Evolutionary conservation across 2,113 vertebrate species (phyloP), one percentile per base, ranked within the genome.

Genomic region (Leptocoma aspasia): DNA sequence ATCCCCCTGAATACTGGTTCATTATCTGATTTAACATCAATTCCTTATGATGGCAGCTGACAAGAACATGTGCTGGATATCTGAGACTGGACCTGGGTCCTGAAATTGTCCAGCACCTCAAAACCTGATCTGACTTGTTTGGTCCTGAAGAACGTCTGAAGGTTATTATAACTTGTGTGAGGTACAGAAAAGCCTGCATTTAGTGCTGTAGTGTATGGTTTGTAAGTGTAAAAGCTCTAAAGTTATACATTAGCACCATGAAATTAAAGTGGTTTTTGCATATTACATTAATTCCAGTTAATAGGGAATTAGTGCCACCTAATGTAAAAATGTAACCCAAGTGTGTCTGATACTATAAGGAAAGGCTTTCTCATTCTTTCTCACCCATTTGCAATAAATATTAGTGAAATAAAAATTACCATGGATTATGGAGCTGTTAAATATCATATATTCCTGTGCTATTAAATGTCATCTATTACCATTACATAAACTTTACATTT

Each of bases 251-350:
- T 79, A 86, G 15, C 42, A 70, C 52, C 21, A 24, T 47, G 82
- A 85, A 95, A 86, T 35, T 35, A 39, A 75, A 83, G 42, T 72
- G 66, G 66, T 21, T 73, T 80, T 85, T 86, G 66, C 42, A 73
- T 52, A 90, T 94, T 80, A 59, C 35, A 72, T 93, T 95, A 95
- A 82, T 91, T 63, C 28, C 87, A 73, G 90, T 88, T 95, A 97
- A 95, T 94, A 94, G 85, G 75, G 94, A 95, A 96, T 97, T 96
- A 96, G 96, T 96, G 96, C 96, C 96, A 96, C 95, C 96, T 96
- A 97, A 96, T 94, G 96, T 96, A 96, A 96, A 96, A 96, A 83
- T n/a, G 84, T 92, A 95, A 91, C 59, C 65, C 57, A 16, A 92
- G 31, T 90, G 66, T 44, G 54, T 94, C 70, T 80, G 53, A 33